Evolutionary conservation across 2,888 invertebrate species (phyloP).

Genomic region (Volucella inanis): DNA sequence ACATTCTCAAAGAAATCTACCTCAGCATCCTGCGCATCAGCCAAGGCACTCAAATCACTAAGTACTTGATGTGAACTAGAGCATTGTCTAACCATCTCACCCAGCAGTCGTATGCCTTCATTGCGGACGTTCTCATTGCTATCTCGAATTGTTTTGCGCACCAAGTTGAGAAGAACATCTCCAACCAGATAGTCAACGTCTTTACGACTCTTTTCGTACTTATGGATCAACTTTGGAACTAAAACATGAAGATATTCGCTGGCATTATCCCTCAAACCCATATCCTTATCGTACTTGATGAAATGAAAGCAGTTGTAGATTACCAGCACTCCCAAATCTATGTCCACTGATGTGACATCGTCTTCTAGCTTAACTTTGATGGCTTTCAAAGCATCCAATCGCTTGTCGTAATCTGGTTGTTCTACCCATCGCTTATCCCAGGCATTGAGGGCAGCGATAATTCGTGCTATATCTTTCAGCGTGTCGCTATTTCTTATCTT

Average conservation of each 20-base stretch:
- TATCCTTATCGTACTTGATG: constrained; percentile 90
- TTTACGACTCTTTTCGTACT: constrained; percentile 84
- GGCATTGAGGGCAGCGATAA: constrained; percentile 90
- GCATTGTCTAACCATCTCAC: constrained; percentile 89
- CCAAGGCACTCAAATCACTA: constrained; percentile 87
- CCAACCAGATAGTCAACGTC: constrained; percentile 88
- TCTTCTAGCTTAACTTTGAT: constrained; percentile 85
- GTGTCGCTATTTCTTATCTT: constrained; percentile 80
- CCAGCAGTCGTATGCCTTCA: constrained; percentile 91
- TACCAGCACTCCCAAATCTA: constrained; percentile 88
- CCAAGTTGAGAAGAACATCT: constrained; percentile 88
- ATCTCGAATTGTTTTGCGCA: constrained; percentile 87
- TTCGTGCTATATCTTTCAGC: constrained; percentile 83
- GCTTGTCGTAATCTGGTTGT: constrained; percentile 94
- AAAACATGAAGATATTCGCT: constrained; percentile 89
- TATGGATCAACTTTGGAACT: constrained; percentile 86
- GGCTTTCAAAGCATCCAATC: constrained; percentile 90
- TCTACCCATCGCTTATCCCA: constrained; percentile 95
- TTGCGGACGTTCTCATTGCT: constrained; percentile 89
- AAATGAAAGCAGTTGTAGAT: constrained; percentile 93
- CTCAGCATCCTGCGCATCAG: constrained; percentile 89
- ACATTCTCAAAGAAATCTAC: constrained; percentile 98
- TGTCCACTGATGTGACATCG: constrained; percentile 83
- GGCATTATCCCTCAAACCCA: constrained; percentile 91
- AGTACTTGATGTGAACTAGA: constrained; percentile 88